phyloP scores from a whole-genome alignment of 2,888 invertebrate species.

The Microctonus brassicae region DNA sequence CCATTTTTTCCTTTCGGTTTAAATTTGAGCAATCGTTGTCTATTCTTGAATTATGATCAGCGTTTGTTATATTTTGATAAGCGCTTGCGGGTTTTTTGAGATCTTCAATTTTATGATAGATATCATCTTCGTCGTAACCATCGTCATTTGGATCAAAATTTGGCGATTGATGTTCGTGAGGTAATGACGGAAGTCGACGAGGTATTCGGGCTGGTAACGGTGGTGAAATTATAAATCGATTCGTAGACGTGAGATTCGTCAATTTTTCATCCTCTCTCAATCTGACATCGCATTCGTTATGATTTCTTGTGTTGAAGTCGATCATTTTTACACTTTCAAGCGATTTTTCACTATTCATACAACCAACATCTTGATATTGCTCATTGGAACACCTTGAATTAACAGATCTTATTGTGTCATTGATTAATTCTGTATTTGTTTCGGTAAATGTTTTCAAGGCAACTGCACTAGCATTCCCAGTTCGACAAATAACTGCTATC shows the following conservation, averaged over 20 bases:
- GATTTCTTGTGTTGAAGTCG: background rate
- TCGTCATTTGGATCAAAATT: slow-evolving; percentile 47
- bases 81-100: slow-evolving; percentile 41
- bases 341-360: background rate
- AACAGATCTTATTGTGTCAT: slow-evolving; percentile 13
- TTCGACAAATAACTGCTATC: slow-evolving; percentile 55
- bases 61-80: slow-evolving; percentile 53
- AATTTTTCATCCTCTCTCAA: slow-evolving; percentile 5
- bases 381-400: slow-evolving; percentile 35
- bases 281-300: background rate
- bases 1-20: background rate
- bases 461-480: slow-evolving; percentile 13
- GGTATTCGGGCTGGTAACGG: slow-evolving; percentile 54
- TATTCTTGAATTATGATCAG: slow-evolving; percentile 27
- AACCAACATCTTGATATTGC: slow-evolving; percentile 49
- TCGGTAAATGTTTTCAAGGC: background rate
- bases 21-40: slow-evolving; percentile 33
- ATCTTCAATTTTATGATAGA: slow-evolving; percentile 65
- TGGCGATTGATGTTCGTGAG: slow-evolving; percentile 41
- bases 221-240: slow-evolving; percentile 41
- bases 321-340: background rate
- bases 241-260: slow-evolving; percentile 9
- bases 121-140: slow-evolving; percentile 60
- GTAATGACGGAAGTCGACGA: slow-evolving; percentile 56
- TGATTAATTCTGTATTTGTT: slow-evolving; percentile 21